Evolutionary conservation across 2,113 vertebrate genomes (phyloP).

Genomic region (Rhea pennata): DNA sequence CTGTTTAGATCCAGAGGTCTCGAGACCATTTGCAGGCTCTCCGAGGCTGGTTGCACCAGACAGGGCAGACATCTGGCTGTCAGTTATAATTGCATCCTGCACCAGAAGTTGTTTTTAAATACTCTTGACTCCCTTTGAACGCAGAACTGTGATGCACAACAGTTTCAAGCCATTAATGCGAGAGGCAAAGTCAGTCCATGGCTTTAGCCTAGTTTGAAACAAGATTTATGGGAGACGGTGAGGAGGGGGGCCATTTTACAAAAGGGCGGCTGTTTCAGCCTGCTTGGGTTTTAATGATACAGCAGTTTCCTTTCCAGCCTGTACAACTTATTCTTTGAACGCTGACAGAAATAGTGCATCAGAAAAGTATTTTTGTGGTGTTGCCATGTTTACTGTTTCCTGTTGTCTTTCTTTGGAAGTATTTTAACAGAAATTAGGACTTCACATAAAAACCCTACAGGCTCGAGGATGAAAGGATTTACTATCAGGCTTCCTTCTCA

Average conservation of each 20-base stretch:
- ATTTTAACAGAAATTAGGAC: conserved; percentile 77
- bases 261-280: conserved; percentile 70
- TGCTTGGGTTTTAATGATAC: conserved; percentile 70
- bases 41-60: conserved; percentile 74
- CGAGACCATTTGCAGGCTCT: conserved; percentile 78
- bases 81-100: conserved; percentile 84
- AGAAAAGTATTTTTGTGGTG: conserved; percentile 78
- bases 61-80: conserved; percentile 82
- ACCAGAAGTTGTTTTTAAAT: conserved; percentile 84
- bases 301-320: conserved; percentile 81
- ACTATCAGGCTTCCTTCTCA: conserved; percentile 66
- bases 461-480: conserved; percentile 77
- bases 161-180: conserved; percentile 74
- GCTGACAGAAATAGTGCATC: conserved; percentile 74
- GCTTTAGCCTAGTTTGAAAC: conserved; percentile 73
- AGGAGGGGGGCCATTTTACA: conserved; percentile 65
- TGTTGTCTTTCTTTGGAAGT: conserved; percentile 81
- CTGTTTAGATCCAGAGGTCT: conserved; percentile 75
- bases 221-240: conserved; percentile 78
- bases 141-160: conserved; percentile 69
- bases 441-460: conserved; percentile 64
- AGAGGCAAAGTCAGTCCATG: conserved; percentile 64
- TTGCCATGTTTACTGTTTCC: conserved; percentile 82
- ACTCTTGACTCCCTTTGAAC: conserved; percentile 78
- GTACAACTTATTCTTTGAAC: conserved; percentile 75